These are phyloP conservation scores for Microcaecilia unicolor DNA, from an alignment of 2,797 vertebrate genomes.

Conservation along the genomic window DNA sequence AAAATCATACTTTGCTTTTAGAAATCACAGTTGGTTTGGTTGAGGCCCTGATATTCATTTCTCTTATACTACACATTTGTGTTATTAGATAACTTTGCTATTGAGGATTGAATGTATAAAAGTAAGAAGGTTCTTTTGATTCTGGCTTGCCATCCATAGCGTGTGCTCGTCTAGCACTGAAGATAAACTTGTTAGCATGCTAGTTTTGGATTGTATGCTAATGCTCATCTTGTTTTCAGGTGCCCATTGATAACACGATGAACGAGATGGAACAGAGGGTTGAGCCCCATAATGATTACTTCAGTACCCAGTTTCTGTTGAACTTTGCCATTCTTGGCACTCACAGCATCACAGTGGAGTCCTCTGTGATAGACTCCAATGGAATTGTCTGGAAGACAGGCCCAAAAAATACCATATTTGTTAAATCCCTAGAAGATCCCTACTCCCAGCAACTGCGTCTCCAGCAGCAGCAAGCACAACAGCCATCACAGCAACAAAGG, in stretches of 20 bases:
- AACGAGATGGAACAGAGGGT: constrained; percentile 94
- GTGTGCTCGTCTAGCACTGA: no score
- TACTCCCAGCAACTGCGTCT: constrained; percentile 91
- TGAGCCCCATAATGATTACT: constrained; percentile 96
- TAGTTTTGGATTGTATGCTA: no score
- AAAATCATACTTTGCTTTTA: no score
- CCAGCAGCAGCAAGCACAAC: constrained; percentile 68
- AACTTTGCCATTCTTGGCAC: constrained; percentile 86
- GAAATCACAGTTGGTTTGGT: no score
- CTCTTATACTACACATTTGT: no score
- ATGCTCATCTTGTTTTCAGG: constrained; percentile 63
- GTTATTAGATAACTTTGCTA: no score
- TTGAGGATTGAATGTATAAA: no score
- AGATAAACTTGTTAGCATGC: no score
- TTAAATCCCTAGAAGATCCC: constrained; percentile 91
- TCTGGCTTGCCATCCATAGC: no score
- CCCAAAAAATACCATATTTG: constrained; percentile 81
- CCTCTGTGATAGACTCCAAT: constrained; percentile 86
- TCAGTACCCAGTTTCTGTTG: constrained; percentile 94
- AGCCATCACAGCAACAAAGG: constrained; percentile 59
- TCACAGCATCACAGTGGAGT: constrained; percentile 85
- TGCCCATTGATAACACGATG: constrained; percentile 75
- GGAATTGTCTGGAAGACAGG: constrained; percentile 92
- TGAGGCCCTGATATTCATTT: no score
- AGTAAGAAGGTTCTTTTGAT: no score